Evolutionary conservation across 2,888 invertebrate species (phyloP), one percentile per base, ranked within the genome.

Genomic region (Micropterix aruncella): DNA sequence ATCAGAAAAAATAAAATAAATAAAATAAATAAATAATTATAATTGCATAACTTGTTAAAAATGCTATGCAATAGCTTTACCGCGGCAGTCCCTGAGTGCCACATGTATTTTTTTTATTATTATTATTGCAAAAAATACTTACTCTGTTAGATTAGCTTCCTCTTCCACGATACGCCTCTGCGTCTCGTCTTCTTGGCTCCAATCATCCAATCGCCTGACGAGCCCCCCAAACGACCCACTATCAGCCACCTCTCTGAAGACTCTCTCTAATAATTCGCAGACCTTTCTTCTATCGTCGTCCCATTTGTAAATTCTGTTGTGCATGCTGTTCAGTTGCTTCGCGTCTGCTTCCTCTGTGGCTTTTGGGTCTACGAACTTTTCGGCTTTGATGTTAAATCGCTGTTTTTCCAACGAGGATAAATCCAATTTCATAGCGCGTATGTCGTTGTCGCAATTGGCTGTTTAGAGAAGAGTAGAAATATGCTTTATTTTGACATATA

Each of bases 381-480:
- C 27, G 27, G 5, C 27, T 5, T 27, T 5, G 27, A 27, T 18
- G 19, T 36, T 16, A 19, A 40, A 17, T 39, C 43, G 45, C 43
- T 48, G 42, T 16, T 50, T 51, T 5, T 47, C 45, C 15, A 51
- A 17, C 16, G 46, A 45, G 3, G 42, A 42, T 18, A 47, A 40
- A 12, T 48, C 43, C 2, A 46, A 38, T 14, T 52, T 52, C 7
- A 52, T 39, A 38, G 48, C 46, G 9, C 48, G 27, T 5, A 27
- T 12, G 7, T 27, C 27, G 27, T 27, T 27, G 27, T 12, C 12
- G 27, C 27, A 27, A 12, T 27, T 27, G 27, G 7, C 27, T 27
- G 27, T 27, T 27, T 27, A 12, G n/a, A n/a, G n/a, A n/a, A n/a
- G n/a, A n/a, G n/a, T n/a, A n/a, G n/a, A n/a, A n/a, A n/a, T n/a